These are phyloP conservation scores for Strigamia maritima DNA, from an alignment of 2,888 invertebrate genomes.

Conservation along the genomic window DNA sequence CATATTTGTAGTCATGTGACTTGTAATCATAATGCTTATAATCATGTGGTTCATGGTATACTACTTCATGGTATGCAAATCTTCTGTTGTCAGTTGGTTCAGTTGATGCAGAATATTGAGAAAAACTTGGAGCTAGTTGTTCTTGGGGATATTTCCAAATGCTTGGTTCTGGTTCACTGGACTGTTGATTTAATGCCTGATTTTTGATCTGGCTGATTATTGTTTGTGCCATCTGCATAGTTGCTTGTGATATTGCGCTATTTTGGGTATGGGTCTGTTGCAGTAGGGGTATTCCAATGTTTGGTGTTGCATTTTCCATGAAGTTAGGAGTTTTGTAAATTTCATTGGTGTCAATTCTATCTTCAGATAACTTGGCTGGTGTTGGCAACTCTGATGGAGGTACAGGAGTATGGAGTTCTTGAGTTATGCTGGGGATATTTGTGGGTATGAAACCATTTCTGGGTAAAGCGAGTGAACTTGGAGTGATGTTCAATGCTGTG, in stretches of 20 bases:
- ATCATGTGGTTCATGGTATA: no score
- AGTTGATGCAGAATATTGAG: not conserved
- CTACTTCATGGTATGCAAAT: not conserved
- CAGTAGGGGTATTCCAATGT: not conserved
- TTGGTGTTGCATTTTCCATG: not conserved
- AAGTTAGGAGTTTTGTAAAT: not conserved
- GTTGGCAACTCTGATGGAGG: not conserved
- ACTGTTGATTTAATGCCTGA: not conserved
- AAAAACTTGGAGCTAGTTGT: not conserved
- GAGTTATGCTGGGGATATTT: not conserved
- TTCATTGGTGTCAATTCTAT: not conserved
- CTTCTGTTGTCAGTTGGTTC: not conserved
- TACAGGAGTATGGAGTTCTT: no score
- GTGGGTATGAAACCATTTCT: not conserved
- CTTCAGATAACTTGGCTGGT: not conserved
- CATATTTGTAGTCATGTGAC: not conserved
- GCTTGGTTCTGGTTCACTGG: no score
- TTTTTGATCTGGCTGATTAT: not conserved
- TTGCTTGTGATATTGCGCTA: not conserved
- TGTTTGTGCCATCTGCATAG: not conserved
- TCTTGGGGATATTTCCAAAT: not conserved
- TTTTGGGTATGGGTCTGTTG: not conserved
- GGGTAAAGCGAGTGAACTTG: not conserved
- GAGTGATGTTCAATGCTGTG: no score
- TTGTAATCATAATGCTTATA: not conserved